A percentile compares a stretch with the other conserved stretches of the same genome.
Evolutionary conservation across 1,140 invertebrate genomes (phyloP).

Genomic region (Drosophila bocki): DNA sequence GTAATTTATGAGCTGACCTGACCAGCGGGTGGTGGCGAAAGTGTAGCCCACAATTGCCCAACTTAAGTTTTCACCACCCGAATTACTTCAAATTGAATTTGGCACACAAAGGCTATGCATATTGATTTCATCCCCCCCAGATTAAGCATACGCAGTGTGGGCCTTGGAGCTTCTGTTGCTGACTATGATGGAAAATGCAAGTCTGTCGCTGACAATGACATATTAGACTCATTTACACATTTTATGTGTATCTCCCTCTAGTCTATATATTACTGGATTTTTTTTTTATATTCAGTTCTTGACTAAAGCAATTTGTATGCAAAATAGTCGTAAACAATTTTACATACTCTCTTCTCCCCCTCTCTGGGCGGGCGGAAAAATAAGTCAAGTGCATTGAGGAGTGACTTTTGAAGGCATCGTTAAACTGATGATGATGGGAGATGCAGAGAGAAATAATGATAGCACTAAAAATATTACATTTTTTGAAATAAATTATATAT

Average conservation of each 20-base stretch:
- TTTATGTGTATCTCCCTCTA: slow-evolving; percentile 30
- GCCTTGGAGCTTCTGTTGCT: slow-evolving; percentile 42
- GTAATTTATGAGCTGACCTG: slow-evolving; percentile 73
- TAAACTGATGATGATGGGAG: slow-evolving; percentile 22
- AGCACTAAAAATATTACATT: not conserved
- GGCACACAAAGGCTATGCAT: slow-evolving; percentile 35
- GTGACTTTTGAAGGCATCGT: slow-evolving; percentile 50
- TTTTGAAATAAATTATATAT: not conserved
- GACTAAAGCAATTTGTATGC: slow-evolving; percentile 70
- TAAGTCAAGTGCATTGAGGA: slow-evolving; percentile 78
- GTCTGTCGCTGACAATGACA: slow-evolving; percentile 75
- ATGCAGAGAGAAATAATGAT: not conserved
- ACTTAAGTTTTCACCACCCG: slow-evolving; percentile 37
- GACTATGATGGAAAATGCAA: slow-evolving; percentile 68
- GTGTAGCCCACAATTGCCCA: slow-evolving; percentile 43
- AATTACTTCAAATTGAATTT: slow-evolving; percentile 47
- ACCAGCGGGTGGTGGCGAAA: slow-evolving; percentile 56
- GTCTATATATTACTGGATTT: slow-evolving; percentile 4
- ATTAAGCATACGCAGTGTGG: slow-evolving; percentile 57
- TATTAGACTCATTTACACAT: slow-evolving; percentile 76
- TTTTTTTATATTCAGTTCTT: slow-evolving; percentile 25
- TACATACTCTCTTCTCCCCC: slow-evolving; percentile 24
- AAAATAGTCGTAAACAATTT: slow-evolving; percentile 75
- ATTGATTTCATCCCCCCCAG: slow-evolving; percentile 68
- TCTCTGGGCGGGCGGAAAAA: slow-evolving; percentile 41